These are phyloP conservation scores for Amphimedon queenslandica DNA, from an alignment of 37 sponge, comb jelly and placozoan genomes.

Conservation along the genomic window DNA sequence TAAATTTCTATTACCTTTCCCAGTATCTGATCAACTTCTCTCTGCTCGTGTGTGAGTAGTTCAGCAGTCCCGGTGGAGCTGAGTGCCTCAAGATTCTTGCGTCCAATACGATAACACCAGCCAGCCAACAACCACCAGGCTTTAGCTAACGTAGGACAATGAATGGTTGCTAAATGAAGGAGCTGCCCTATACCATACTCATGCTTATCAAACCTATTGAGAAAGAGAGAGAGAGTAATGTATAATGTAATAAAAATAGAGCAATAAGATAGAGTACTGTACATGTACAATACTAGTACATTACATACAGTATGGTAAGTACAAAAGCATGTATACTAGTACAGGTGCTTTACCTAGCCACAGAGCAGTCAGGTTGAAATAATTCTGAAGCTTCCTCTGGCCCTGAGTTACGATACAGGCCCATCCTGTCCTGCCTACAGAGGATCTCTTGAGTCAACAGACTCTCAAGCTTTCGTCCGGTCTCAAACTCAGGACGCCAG, in stretches of 20 bases:
- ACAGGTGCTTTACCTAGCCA: slow-evolving; percentile 19
- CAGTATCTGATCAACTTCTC: slow-evolving; percentile 37
- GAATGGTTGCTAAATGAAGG: slow-evolving; percentile 71
- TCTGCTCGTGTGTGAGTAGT: slow-evolving; percentile 66
- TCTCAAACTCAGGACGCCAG: slow-evolving; percentile 55
- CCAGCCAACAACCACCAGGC: slow-evolving; percentile 86
- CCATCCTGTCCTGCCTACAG: slow-evolving; percentile 33
- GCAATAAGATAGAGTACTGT: background rate
- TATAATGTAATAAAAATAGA: background rate
- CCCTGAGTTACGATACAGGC: slow-evolving; percentile 41
- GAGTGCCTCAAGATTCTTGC: slow-evolving; percentile 82
- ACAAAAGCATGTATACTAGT: background rate
- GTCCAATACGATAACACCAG: slow-evolving; percentile 88
- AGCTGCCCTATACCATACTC: slow-evolving; percentile 81
- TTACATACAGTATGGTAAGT: background rate
- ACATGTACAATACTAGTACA: background rate
- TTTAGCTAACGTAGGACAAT: slow-evolving; percentile 80
- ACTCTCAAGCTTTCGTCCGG: slow-evolving; percentile 24
- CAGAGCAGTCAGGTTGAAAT: slow-evolving; percentile 71
- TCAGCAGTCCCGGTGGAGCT: slow-evolving; percentile 73
- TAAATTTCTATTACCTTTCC: too few relatives aligned
- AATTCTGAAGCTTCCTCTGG: slow-evolving; percentile 38
- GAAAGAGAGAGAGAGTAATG: background rate
- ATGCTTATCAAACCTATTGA: slow-evolving; percentile 55
- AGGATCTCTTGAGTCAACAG: slow-evolving; percentile 46